Evolutionary conservation across 1,140 invertebrate genomes (phyloP).

Genomic region (Laupala kohalensis): DNA sequence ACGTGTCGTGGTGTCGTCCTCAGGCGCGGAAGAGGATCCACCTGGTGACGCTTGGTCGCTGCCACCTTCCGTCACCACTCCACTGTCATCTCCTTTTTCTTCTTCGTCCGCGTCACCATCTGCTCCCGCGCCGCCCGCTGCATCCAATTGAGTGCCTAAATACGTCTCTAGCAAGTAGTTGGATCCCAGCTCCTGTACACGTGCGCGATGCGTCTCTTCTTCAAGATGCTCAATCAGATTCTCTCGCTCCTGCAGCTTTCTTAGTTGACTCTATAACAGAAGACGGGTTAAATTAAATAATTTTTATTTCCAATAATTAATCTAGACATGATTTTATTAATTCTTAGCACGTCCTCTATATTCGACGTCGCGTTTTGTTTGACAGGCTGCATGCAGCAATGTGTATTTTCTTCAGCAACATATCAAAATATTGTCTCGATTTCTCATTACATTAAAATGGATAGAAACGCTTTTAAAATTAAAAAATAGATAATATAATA

Average conservation of each 20-base stretch:
- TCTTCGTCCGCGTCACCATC: conserved; percentile 25
- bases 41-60: not conserved
- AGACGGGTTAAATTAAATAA: too few species aligned
- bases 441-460: too few species aligned
- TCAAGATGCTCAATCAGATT: conserved; percentile 61
- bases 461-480: too few species aligned
- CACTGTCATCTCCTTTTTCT: conserved; percentile 42
- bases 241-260: conserved; percentile 54
- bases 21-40: not conserved
- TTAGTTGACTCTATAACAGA: conserved; percentile 53
- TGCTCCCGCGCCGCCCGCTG: conserved; percentile 29
- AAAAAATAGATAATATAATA: too few species aligned
- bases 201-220: conserved; percentile 51
- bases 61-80: conserved; percentile 28
- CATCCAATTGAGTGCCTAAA: conserved; percentile 34
- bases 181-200: conserved; percentile 59
- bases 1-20: not conserved
- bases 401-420: too few species aligned
- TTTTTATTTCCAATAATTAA: too few species aligned
- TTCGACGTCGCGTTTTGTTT: too few species aligned
- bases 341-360: too few species aligned
- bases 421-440: too few species aligned
- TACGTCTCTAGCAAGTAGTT: conserved; percentile 74
- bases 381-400: too few species aligned
- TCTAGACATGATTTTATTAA: too few species aligned